Evolutionary conservation across 2,113 vertebrate species (phyloP).

Genomic region (Myotis yumanensis): DNA sequence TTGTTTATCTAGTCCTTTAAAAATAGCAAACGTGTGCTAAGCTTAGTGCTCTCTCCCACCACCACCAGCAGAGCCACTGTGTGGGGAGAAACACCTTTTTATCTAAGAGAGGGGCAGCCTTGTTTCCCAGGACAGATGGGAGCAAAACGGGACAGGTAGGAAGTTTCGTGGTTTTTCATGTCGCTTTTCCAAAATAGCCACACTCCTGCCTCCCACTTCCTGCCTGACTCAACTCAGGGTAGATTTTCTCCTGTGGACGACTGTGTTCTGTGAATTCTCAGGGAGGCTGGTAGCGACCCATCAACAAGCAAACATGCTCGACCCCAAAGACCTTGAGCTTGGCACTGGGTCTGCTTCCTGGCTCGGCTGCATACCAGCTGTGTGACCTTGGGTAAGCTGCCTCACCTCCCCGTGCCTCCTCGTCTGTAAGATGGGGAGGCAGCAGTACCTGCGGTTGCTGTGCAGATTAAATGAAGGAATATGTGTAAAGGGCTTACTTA

Average conservation of each 20-base stretch:
- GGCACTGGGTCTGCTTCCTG: not conserved
- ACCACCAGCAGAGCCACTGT: constrained; percentile 45
- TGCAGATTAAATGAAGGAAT: not conserved
- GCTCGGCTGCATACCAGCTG: not conserved
- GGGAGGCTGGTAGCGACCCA: not conserved
- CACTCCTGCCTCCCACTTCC: constrained; percentile 71
- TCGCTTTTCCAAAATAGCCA: constrained; percentile 76
- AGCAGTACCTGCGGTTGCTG: not conserved
- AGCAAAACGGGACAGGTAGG: constrained; percentile 76
- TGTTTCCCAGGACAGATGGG: constrained; percentile 69
- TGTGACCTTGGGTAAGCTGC: not conserved
- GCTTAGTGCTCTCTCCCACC: constrained; percentile 67
- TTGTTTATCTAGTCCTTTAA: constrained; percentile 76
- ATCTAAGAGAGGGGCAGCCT: constrained; percentile 75
- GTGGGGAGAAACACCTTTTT: constrained; percentile 72
- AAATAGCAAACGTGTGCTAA: constrained; percentile 75
- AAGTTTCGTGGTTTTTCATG: constrained; percentile 70
- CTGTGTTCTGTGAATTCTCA: constrained; percentile 23
- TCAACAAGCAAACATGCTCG: constrained; percentile 14
- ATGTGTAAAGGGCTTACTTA: not conserved
- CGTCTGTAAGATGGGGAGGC: not conserved
- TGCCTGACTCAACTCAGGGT: constrained; percentile 19
- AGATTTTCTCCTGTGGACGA: constrained; percentile 32
- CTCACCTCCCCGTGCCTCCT: not conserved
- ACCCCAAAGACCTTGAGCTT: not conserved